Base-by-base conservation (phyloP, 2,888 invertebrate species). In the Perithous albicinctus region DNA sequence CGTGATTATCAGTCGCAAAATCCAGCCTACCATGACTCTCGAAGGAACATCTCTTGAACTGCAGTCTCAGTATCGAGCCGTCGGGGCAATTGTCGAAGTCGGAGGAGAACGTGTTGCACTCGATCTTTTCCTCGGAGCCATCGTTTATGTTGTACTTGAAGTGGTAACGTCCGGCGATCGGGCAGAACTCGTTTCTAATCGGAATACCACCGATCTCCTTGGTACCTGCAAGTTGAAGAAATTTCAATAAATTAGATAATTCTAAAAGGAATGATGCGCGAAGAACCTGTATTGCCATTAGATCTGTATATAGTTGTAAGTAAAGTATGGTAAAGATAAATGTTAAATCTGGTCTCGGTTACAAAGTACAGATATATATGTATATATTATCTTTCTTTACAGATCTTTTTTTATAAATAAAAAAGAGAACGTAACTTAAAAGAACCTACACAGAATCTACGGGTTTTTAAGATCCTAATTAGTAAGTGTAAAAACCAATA, bases 31-130 rank as follows among this genome's bases (percentile, higher is more conserved):
- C 94, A 86, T 93, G 93, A 88, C 93, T 93, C 10, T 94, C 93
- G 81, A 94, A 94, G 5, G 93, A 93, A 86, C 95, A 95, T 76
- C 93, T 93, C 84, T 93, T 93, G 86, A 95, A 94, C 48, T 93
- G 93, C 74, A 95, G 92, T 84, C 94, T 94, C 69, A 95, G 89
- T 7, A 94, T 93, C 1, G 95, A 95, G 1, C 95, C 95, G 51
- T 94, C 94, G 23, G 95, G 95, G 86, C 95, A 96, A 80, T 94
- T 95, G 88, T 94, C 94, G 54, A 95, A 90, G 78, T 94, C 94
- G 0, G 95, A 95, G 18, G 93, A 93, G 59, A 93, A 93, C 4
- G 93, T 93, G 48, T 91, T 93, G 88, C 95, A 95, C 86, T 94
- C 94, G 18, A 93, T 91, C 51, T 92, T 91, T 35, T 91, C 91